Conservation (phyloP, 2,888 invertebrate species). For the Cephus rjabovi region DNA sequence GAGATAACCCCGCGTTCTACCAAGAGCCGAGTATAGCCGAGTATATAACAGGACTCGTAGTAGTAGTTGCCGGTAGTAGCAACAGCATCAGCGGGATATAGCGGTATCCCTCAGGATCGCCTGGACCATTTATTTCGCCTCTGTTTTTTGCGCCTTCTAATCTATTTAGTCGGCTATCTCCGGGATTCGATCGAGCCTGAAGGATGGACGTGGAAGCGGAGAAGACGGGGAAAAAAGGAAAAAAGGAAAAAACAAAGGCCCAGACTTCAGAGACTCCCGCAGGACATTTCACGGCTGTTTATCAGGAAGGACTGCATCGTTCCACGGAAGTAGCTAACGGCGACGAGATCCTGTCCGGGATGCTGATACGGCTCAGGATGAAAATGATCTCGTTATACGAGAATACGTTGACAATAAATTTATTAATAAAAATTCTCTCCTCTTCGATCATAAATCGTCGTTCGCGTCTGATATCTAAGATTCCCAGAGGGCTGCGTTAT, state of each 20-base stretch:
- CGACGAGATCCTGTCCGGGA: background rate
- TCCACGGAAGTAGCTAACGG: background rate
- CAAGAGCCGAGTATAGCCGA: background rate
- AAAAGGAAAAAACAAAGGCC: background rate
- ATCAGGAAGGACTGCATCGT: background rate
- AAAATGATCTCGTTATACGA: constrained; percentile 11
- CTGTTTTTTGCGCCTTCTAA: constrained; percentile 12
- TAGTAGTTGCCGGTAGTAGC: no score
- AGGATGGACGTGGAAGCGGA: background rate
- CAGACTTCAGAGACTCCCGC: background rate
- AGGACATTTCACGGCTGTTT: background rate
- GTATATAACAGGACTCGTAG: no score
- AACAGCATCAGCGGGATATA: background rate
- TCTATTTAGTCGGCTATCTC: constrained; percentile 21
- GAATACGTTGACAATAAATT: constrained; percentile 11
- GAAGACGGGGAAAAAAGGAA: background rate
- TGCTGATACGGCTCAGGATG: background rate
- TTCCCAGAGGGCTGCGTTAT: background rate
- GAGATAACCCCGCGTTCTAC: background rate
- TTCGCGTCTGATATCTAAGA: constrained; percentile 15
- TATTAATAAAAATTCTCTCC: constrained; percentile 18
- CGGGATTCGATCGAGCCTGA: constrained; percentile 5
- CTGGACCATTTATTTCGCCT: constrained; percentile 17
- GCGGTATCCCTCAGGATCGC: background rate
- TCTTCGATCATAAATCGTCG: constrained; percentile 18